Base-by-base conservation (phyloP, 2,797 vertebrate species). In the Danio choprae region DNA sequence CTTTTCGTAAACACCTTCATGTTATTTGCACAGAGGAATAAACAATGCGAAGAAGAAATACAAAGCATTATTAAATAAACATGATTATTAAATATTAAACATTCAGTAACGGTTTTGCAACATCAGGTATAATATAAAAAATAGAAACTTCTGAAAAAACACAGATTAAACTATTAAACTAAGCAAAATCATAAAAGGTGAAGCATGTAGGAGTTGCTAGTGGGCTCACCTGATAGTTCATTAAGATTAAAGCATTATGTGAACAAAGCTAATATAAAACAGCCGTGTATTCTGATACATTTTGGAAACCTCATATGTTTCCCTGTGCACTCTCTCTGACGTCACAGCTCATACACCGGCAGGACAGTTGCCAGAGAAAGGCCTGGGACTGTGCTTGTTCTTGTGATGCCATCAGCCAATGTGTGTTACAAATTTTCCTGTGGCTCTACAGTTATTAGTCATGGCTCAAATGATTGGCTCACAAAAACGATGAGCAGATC, bases 31-130 rank as follows among this genome's bases (percentile, higher is more conserved):
- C 8, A 18, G 22, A 10, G 5, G 58, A 53, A 53, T 18, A 29
- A 59, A 73, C 77, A 76, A 43, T 72, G 36, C 58, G 50, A 74
- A 48, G 50, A 43, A 70, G 12, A 71, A 67, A 41, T 53, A 29
- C 15, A 48, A 36, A 80, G 67, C 48, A 58, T 48, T 55, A 12
- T 68, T 56, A 41, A 81, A 77, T 74, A 65, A 80, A 81, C 46
- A 51, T n/a, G n/a, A 58, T 48, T 55, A 12, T 68, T 56, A 41
- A 81, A 77, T 74, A 65, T n/a, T n/a, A n/a, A 80, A 81, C 46
- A 51, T n/a, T 78, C 18, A 13, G 7, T 50, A 60, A 48, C 18
- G 13, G 5, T 62, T 60, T 70, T 68, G 29, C 22, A 18, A 40
- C 53, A 40, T 40, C 15, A 6, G 12, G 22, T 16, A 38, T 58